phyloP scores from a whole-genome alignment of 2,797 vertebrate species.

The Craterocephalus amniculus region DNA sequence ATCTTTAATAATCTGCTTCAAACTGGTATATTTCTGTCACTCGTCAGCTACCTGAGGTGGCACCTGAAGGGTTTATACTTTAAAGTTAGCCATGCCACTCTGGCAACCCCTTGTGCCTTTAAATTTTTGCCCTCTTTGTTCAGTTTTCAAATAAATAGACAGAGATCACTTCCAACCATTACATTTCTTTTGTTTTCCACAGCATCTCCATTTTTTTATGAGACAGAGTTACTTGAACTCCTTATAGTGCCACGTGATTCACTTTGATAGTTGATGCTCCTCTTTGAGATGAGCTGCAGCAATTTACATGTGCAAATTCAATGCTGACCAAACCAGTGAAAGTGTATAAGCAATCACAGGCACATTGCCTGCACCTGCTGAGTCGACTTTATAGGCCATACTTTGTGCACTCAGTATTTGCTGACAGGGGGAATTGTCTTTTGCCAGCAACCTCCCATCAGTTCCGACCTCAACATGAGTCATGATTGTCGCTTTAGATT shows the following conservation, averaged over 20 bases:
- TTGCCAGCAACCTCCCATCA: constrained; percentile 26
- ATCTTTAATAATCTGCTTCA: too few relatives aligned
- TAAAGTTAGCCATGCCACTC: too few relatives aligned
- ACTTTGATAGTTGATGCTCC: constrained; percentile 1
- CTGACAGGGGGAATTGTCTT: constrained; percentile 36
- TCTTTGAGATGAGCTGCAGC: constrained; percentile 17
- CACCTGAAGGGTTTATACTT: too few relatives aligned
- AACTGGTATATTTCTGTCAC: too few relatives aligned
- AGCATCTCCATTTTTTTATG: neutral
- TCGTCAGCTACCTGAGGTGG: too few relatives aligned
- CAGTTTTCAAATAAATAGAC: too few relatives aligned
- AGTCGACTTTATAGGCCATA: constrained; percentile 43
- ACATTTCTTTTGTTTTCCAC: neutral
- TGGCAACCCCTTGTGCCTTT: too few relatives aligned
- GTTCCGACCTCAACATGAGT: constrained; percentile 5
- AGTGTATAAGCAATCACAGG: constrained; percentile 25
- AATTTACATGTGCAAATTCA: constrained; percentile 31
- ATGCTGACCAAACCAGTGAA: constrained; percentile 13
- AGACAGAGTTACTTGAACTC: neutral
- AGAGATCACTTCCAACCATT: too few relatives aligned
- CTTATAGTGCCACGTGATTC: constrained; percentile 31
- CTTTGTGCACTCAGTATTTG: constrained; percentile 16
- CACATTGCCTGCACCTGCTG: constrained; percentile 34
- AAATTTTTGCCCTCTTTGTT: too few relatives aligned
- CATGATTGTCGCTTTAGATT: neutral